Evolutionary conservation across 2,113 vertebrate genomes (phyloP), one percentile per base, ranked within the genome.

Genomic region (Ammodytes dubius): DNA sequence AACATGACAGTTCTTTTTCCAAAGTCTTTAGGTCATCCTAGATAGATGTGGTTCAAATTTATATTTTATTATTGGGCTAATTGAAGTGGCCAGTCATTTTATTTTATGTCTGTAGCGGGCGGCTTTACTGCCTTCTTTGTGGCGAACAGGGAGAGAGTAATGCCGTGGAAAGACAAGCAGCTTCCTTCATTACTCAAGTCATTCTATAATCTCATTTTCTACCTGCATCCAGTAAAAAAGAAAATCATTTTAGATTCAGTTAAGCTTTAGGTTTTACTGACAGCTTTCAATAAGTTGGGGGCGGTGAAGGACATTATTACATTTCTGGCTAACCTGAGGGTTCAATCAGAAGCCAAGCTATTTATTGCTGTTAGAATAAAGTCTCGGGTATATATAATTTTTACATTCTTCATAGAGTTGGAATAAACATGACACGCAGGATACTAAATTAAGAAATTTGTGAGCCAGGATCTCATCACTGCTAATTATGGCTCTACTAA

Each of bases 31-130:
- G 88, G 79, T 83, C 90, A 79, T 81, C 80, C 85, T 84, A 56
- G 78, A 86, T 78, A 63, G 85, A 84, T 79, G 75, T 80, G 72
- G 73, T 75, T 91, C 69, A 82, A 86, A 88, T 87, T 27, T 64
- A 74, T 87, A 73, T 82, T 91, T 89, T 87, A 90, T 80, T 87
- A 91, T 77, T 83, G 60, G 77, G 77, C 80, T 93, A 91, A 92
- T 92, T 91, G 89, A 87, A 87, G 78, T 87, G 78, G 79, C 84
- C 74, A 85, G 83, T 86, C 74, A 78, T 86, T 87, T 88, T 59
- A 4, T 19, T 88, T 85, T 86, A 90, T 84, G 66, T 79, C 83
- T 54, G 43, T 75, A 77, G 54, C 77, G 63, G 87, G 68, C 75
- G 50, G 70, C 74, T 90, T 92, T 87, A 87, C 70, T 68, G 19